Base-by-base conservation (phyloP, 2,888 invertebrate species). In the Apodemia mormo region DNA sequence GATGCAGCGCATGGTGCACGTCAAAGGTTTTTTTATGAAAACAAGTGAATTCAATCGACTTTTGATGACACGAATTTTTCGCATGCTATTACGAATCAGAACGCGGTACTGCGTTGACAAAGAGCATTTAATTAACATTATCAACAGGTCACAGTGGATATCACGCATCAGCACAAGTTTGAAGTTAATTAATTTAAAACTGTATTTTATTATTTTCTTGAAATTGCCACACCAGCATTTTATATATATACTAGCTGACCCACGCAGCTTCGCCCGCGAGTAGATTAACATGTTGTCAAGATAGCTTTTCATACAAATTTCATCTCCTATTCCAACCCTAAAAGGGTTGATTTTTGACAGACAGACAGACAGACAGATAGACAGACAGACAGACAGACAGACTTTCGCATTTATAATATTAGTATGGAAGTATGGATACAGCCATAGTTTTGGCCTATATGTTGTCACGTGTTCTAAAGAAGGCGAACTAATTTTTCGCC, bases 41-140 rank as follows among this genome's bases (percentile, higher is more conserved):
- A 85, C 85, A 85, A 83, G 82, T 80, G 82, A 88, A 89, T 85
- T 83, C 81, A 85, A 87, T 88, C 85, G 84, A 84, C 84, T 84
- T 85, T 85, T 87, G 86, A 88, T 85, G 84, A 85, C 83, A 85
- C 77, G 83, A 82, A 84, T 87, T 88, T 88, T 87, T 84, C 81
- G 81, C 84, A 85, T 85, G 77, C 79, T 82, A 85, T 86, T 84
- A 81, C 81, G 77, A 78, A 79, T 78, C 80, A 76, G 80, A 78
- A 77, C 78, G 74, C 77, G 79, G 81, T 80, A 79, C 74, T 78
- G 76, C 75, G 81, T 81, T 84, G 82, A 85, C 86, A 85, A 87
- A 85, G 83, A 82, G 82, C 79, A 80, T 83, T 81, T 72, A 83
- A 86, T 86, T 86, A 79, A 73, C 79, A 78, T 79, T 82, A 86